Evolutionary conservation across 2,888 invertebrate genomes (phyloP).

Genomic region (Panorpa germanica): DNA sequence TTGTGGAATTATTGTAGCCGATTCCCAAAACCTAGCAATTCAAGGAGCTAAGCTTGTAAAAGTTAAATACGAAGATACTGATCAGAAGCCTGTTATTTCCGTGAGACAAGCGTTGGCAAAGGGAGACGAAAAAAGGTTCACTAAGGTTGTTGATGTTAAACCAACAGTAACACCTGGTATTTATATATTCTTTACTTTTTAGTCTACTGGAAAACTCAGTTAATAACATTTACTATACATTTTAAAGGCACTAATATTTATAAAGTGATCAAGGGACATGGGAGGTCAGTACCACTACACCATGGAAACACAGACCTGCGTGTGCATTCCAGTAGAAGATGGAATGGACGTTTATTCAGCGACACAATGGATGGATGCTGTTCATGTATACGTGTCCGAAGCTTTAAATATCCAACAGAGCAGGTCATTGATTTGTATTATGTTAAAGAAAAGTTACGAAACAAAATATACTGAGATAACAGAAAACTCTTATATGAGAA

Average conservation of each 20-base stretch:
- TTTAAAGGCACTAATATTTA: constrained; percentile 14
- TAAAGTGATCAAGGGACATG: constrained; percentile 27
- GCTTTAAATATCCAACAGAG: constrained; percentile 35
- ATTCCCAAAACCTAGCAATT: constrained; percentile 33
- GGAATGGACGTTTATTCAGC: constrained; percentile 41
- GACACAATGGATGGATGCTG: constrained; percentile 42
- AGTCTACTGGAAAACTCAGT: constrained; percentile 10
- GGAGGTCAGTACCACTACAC: constrained; percentile 56
- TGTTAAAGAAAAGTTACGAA: no score
- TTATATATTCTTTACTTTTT: no score
- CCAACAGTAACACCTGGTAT: no score
- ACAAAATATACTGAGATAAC: no score
- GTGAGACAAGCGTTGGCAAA: no score
- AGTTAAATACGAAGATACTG: constrained; percentile 28
- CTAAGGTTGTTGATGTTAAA: no score
- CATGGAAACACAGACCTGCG: constrained; percentile 55
- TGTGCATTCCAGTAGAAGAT: constrained; percentile 46
- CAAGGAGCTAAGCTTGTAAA: constrained; percentile 33
- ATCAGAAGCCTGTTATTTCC: no score
- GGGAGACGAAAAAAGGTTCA: no score
- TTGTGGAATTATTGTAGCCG: constrained; percentile 53
- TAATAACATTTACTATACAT: neutral
- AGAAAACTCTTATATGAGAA: no score
- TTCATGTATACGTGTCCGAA: constrained; percentile 34
- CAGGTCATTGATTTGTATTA: no score